Percentiles rank a stretch among this genome's conserved stretches.
These are phyloP conservation scores for Zaprionus taronus DNA, from an alignment of 1,140 invertebrate genomes.

Conservation along the genomic window DNA sequence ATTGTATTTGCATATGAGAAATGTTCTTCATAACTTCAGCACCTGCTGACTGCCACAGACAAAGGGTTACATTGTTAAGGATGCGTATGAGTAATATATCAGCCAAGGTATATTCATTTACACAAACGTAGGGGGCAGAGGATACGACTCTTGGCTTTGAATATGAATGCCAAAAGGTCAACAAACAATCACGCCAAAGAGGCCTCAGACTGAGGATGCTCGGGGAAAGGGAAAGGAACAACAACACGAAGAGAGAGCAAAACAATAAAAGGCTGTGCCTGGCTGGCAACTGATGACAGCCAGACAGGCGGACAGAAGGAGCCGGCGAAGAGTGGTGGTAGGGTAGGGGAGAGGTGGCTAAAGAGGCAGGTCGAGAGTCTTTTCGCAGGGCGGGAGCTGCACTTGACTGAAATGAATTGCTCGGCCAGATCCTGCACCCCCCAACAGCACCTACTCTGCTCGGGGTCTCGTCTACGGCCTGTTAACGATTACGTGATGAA, in stretches of 20 bases:
- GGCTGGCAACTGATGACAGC: conserved; percentile 54
- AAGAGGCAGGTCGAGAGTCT: conserved; percentile 27
- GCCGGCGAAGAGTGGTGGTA: conserved; percentile 3
- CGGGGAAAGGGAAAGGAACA: conserved; percentile 34
- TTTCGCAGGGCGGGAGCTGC: conserved; percentile 50
- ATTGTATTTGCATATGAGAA: conserved; percentile 19
- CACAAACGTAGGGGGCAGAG: background rate
- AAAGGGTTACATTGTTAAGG: background rate
- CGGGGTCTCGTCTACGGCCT: conserved; percentile 34
- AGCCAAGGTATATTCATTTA: background rate
- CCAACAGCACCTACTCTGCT: background rate
- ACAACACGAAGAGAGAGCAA: conserved; percentile 38
- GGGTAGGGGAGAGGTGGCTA: background rate
- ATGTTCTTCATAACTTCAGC: conserved; percentile 46
- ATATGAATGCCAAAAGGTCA: conserved; percentile 54
- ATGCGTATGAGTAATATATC: background rate
- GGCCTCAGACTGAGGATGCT: background rate
- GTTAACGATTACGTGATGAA: conserved; percentile 72
- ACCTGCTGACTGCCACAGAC: conserved; percentile 27
- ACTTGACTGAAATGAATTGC: conserved; percentile 70
- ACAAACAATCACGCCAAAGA: conserved; percentile 51
- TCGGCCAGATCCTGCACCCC: background rate
- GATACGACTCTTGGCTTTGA: conserved; percentile 25
- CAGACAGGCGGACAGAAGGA: conserved; percentile 13
- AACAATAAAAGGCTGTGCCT: conserved; percentile 48